Evolutionary conservation across 2,797 vertebrate species (phyloP), one percentile per base, ranked within the genome.

Genomic region (Hafferia zeledoni): DNA sequence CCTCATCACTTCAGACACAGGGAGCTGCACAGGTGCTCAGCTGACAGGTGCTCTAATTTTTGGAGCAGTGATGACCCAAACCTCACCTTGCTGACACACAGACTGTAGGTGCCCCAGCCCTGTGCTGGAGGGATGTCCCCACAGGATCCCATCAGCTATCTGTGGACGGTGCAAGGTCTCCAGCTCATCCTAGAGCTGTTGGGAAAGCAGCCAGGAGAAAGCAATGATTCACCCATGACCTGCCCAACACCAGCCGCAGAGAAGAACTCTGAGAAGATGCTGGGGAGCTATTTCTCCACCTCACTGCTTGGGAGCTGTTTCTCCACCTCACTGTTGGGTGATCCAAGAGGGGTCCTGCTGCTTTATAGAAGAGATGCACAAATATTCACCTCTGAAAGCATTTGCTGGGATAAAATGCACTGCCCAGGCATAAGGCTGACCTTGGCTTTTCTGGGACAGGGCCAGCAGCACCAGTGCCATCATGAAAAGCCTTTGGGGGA

Each of bases 61-160:
- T 23, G 33, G 30, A 27, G 56, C 30, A 52, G 57, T 19, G 60
- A 33, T 31, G 37, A 35, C 72, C 33, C 79, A 90, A 59, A 52
- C 33, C 10, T 37, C 10, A 5, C 39, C 61, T 35, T 53, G 11
- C 52, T 3, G 3, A 11, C 25, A 13, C 64, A 60, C 0, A 1
- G 79, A 5, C 44, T 47, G 17, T 39, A 23, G 11, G 17, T 49
- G 52, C 61, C 31, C 74, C 71, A 75, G n/a, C 9, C n/a, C 50
- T 0, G 0, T 27, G 24, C 13, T 41, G 71, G 46, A n/a, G 24
- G 17, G 60, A 43, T 28, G 6, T 33, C 25, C 44, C 78, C 60
- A 33, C 1, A 25, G 15, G 24, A 20, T 71, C 25, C 49, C 44
- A 68, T 35, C 8, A 74, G 28, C n/a, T 52, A 44, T 10, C 22